Evolutionary conservation across 2,888 invertebrate species (phyloP), one percentile per base, ranked within the genome.

Genomic region (Carcina quercana): DNA sequence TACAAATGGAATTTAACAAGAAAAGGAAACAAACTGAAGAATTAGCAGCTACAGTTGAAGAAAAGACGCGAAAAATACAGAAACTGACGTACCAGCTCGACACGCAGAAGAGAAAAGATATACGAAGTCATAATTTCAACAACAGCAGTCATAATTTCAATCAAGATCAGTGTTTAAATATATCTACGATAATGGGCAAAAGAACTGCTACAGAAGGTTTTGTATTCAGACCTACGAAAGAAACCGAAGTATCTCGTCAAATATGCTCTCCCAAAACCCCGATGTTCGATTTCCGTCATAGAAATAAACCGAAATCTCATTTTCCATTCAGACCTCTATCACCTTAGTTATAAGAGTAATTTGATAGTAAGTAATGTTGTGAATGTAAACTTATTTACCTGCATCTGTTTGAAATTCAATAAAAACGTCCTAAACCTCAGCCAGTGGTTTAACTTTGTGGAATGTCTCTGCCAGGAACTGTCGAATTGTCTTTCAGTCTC

Each of bases 401-500:
- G 94, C 55, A 96, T 87, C 68, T 96, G 94, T 61, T 95, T 91
- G 70, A 98, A 98, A 64, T 95, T 94, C 63, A 96, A 95, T 82
- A 98, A 97, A 84, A 98, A 98, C 54, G 93, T 90, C 53, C 97
- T 87, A 59, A 98, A 87, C 56, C 93, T 92, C 45, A 98, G 85
- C 80, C 96, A 97, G 68, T 96, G 94, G 56, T 93, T 90, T 60
- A 98, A 84, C 58, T 95, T 92, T 36, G 90, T 90, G 53, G 95
- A 94, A 86, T 98, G 97, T 56, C 92, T 91, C 34, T 90, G 89
- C 97, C 97, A 98, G 80, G 97, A 97, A 52, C 92, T 91, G 70
- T 96, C 96, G 73, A 98, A 97, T 44, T 95, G 94, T 54, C 91
- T 88, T 76, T 96, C 95, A 47, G 97, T 97, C 85, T 97, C 97